A percentile compares a stretch with the other conserved stretches of the same genome.
These are phyloP conservation scores for Saturnia pavonia DNA, from an alignment of 2,888 invertebrate species.

Conservation along the genomic window DNA sequence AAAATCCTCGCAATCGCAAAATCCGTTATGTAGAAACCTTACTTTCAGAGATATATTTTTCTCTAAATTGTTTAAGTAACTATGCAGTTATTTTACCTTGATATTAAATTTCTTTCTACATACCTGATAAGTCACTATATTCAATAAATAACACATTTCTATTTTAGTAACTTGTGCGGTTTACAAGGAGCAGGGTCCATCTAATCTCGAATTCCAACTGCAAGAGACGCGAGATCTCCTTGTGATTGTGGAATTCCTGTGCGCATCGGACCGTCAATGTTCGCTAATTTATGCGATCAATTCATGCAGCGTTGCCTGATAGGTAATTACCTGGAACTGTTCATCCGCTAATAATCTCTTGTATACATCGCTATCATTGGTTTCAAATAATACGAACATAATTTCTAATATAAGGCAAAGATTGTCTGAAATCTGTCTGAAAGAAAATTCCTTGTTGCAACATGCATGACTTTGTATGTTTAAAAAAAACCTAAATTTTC, in stretches of 20 bases:
- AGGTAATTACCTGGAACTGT: not conserved
- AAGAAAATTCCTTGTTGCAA: not conserved
- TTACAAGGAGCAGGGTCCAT: not conserved
- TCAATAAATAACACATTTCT: no score
- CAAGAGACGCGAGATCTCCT: not conserved
- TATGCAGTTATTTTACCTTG: not conserved
- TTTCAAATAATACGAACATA: not conserved
- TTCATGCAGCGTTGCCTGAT: not conserved
- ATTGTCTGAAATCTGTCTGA: not conserved
- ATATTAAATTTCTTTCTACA: not conserved
- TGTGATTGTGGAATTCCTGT: slow-evolving; percentile 7
- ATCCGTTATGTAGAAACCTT: no score
- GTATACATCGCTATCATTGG: not conserved
- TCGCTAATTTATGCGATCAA: slow-evolving; percentile 2
- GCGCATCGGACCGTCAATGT: not conserved
- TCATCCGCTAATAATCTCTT: not conserved
- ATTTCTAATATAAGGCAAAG: not conserved
- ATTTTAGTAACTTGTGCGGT: not conserved
- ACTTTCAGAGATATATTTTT: no score
- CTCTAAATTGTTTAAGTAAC: no score
- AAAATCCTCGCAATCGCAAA: no score
- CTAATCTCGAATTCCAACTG: not conserved
- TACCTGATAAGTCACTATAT: no score
- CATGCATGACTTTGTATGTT: not conserved
- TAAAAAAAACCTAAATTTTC: no score